These are phyloP conservation scores for Druon quercuslanigerum DNA, from an alignment of 1,140 invertebrate genomes.

Conservation along the genomic window DNA sequence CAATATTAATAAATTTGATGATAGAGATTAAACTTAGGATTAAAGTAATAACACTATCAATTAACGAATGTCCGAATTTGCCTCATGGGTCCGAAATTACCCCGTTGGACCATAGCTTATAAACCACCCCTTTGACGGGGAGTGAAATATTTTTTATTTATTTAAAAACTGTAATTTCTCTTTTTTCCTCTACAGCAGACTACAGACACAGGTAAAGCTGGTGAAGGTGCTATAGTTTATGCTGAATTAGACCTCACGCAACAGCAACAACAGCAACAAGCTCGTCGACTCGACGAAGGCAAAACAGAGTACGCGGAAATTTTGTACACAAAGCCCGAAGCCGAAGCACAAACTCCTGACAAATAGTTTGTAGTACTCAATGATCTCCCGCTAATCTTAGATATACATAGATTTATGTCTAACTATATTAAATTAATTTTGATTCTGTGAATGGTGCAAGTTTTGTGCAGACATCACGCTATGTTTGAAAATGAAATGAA, in stretches of 20 bases:
- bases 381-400: background rate
- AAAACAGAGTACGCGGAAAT: conserved; percentile 78
- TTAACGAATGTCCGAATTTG: too few relatives aligned
- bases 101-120: too few relatives aligned
- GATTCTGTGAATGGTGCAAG: conserved; percentile 20
- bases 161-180: background rate
- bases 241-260: conserved; percentile 75
- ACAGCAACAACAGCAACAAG: conserved; percentile 65
- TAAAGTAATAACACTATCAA: too few relatives aligned
- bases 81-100: too few relatives aligned
- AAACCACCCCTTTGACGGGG: too few relatives aligned
- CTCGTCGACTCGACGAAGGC: conserved; percentile 69
- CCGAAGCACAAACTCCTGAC: conserved; percentile 43
- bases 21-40: too few relatives aligned
- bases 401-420: conserved; percentile 1
- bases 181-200: conserved; percentile 39
- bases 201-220: conserved; percentile 40
- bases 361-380: conserved; percentile 52
- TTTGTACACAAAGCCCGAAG: conserved; percentile 71
- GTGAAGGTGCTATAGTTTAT: conserved; percentile 75
- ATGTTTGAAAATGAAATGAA: background rate
- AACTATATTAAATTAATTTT: background rate
- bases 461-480: background rate
- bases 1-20: too few relatives aligned
- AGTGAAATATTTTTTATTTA: too few relatives aligned